phyloP scores from a whole-genome alignment of 2,888 invertebrate species.

The Lasioglossum oenotherae region DNA sequence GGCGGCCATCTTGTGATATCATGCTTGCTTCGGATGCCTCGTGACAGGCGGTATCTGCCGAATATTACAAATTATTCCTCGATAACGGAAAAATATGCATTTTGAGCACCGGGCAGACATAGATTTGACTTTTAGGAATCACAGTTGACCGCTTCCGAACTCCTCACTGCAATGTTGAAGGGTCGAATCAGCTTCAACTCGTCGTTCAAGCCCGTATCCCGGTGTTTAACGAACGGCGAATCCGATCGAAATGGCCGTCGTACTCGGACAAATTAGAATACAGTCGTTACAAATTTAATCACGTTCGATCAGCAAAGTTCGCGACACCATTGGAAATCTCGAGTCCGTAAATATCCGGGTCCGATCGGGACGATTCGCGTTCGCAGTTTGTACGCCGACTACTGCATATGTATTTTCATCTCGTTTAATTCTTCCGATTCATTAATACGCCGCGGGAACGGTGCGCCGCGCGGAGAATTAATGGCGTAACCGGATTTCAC shows the following conservation, averaged over 20 bases:
- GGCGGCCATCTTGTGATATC: no score
- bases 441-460: slow-evolving; percentile 37
- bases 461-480: slow-evolving; percentile 25
- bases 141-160: no score
- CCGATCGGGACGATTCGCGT: background rate
- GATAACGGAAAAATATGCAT: no score
- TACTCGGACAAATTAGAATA: background rate
- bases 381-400: background rate
- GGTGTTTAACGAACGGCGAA: background rate
- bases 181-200: background rate
- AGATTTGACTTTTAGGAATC: no score
- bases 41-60: no score
- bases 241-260: background rate
- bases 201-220: background rate
- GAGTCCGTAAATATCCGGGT: slow-evolving; percentile 16
- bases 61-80: no score
- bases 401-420: slow-evolving; percentile 39
- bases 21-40: no score
- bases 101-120: no score
- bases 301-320: background rate
- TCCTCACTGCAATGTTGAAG: no score
- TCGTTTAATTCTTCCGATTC: slow-evolving; percentile 59
- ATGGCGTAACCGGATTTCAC: slow-evolving; percentile 46
- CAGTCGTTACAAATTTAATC: background rate
- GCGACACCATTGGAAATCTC: background rate